These are phyloP conservation scores for Platycnemis pennipes DNA, from an alignment of 2,888 invertebrate genomes.

Conservation along the genomic window DNA sequence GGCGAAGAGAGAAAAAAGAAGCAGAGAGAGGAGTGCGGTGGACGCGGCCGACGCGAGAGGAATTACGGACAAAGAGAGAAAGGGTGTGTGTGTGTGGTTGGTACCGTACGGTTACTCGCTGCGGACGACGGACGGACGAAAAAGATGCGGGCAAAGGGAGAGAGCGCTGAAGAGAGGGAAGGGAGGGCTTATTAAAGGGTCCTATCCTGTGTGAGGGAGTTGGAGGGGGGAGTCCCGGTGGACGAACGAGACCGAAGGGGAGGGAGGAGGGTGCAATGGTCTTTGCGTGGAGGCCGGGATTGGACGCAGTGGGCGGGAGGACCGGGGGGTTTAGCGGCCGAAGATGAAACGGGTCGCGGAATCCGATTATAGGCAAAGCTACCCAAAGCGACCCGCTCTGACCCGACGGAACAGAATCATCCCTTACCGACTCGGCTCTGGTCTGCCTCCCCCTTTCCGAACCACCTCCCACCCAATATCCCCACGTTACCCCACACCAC, in stretches of 20 bases:
- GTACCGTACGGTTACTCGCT: no score
- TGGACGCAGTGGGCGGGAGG: slow-evolving; percentile 7
- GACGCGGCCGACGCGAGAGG: no score
- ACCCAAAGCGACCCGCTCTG: slow-evolving; percentile 53
- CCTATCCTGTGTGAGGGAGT: no score
- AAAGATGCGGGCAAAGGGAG: background rate
- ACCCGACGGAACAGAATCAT: slow-evolving; percentile 40
- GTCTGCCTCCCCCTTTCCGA: background rate
- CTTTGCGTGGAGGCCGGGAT: background rate
- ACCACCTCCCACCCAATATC: no score
- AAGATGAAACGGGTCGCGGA: slow-evolving; percentile 62
- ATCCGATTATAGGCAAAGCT: slow-evolving; percentile 62
- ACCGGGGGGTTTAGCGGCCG: slow-evolving; percentile 53
- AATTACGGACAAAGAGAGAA: no score
- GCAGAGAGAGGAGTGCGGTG: no score
- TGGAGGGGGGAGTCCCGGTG: background rate
- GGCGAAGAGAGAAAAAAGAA: background rate
- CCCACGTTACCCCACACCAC: background rate
- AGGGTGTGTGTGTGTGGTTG: no score
- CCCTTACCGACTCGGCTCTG: slow-evolving; percentile 13
- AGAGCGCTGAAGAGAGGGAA: background rate
- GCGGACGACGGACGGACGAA: no score
- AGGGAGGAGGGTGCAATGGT: slow-evolving; percentile 3
- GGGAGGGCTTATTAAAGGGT: background rate
- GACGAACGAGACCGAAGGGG: background rate